Percentiles rank a stretch among this genome's conserved stretches.
These are phyloP conservation scores for Cryptocheilus praepositus DNA, from an alignment of 2,888 invertebrate species.

Conservation along the genomic window DNA sequence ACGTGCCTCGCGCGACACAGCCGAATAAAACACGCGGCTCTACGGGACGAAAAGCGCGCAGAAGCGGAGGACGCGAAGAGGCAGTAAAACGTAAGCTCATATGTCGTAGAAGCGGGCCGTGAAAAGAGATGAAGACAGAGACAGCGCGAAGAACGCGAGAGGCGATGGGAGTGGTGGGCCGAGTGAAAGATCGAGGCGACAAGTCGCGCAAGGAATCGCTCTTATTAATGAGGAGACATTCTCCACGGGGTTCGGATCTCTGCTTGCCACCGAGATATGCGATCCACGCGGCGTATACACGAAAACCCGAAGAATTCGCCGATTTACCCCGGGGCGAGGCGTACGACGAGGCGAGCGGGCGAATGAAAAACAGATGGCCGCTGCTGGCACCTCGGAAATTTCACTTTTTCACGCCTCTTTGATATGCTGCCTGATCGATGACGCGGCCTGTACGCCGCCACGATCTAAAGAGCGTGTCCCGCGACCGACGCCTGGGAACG, in stretches of 20 bases:
- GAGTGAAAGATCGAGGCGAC: conserved; percentile 25
- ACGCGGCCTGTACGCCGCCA: neutral
- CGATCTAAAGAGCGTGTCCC: no score
- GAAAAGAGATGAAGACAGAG: conserved; percentile 16
- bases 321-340: conserved; percentile 12
- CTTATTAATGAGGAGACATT: conserved; percentile 73
- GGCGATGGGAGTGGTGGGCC: conserved; percentile 13
- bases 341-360: conserved; percentile 26
- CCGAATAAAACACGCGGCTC: no score
- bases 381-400: conserved; percentile 30
- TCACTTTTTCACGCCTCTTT: conserved; percentile 46
- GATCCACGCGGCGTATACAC: conserved; percentile 47
- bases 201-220: conserved; percentile 36
- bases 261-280: conserved; percentile 52
- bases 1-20: no score
- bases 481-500: neutral
- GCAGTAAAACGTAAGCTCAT: conserved; percentile 7
- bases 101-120: conserved; percentile 3
- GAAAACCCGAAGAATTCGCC: conserved; percentile 47
- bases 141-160: conserved; percentile 15
- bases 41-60: no score
- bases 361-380: conserved; percentile 56
- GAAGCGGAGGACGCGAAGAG: no score
- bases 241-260: conserved; percentile 65
- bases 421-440: conserved; percentile 32